These are phyloP conservation scores for Oryzias dopingdopingensis DNA, from an alignment of 2,797 vertebrate species.

Conservation along the genomic window DNA sequence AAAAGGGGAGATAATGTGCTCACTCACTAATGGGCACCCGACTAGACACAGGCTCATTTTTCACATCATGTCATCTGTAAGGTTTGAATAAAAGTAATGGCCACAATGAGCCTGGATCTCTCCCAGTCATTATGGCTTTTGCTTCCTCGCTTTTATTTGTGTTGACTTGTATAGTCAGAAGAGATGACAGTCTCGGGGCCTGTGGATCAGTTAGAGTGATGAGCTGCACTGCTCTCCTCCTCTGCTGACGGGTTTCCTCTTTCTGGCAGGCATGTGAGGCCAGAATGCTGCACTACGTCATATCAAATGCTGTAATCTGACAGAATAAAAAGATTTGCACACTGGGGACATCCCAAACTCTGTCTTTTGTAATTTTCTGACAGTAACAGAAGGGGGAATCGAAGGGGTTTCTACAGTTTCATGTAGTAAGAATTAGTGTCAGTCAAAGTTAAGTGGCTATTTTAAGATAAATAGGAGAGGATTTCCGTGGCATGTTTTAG, in stretches of 20 bases:
- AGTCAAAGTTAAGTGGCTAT: conserved; percentile 91
- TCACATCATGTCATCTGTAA: conserved; percentile 99
- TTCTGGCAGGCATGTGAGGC: conserved; percentile 86
- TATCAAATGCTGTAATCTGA: conserved; percentile 95
- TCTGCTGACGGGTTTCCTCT: conserved; percentile 94
- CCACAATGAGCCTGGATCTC: conserved; percentile 90
- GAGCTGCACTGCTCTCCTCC: conserved; percentile 85
- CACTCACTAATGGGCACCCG: conserved; percentile 98
- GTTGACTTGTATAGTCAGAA: conserved; percentile 97
- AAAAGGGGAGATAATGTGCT: conserved; percentile 97
- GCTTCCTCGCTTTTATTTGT: conserved; percentile 98
- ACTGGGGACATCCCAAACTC: conserved; percentile 91
- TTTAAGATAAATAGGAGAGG: conserved; percentile 83
- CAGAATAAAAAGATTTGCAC: conserved; percentile 83
- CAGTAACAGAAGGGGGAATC: conserved; percentile 77
- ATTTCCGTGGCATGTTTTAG: conserved; percentile 72
- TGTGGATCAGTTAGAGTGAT: conserved; percentile 93
- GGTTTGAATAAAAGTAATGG: conserved; percentile 97
- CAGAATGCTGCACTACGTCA: conserved; percentile 88
- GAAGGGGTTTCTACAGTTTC: conserved; percentile 88
- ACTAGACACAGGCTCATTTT: conserved; percentile 98
- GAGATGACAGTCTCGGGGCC: conserved; percentile 92
- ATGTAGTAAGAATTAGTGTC: conserved; percentile 97
- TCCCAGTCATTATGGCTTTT: conserved; percentile 88
- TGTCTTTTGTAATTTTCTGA: conserved; percentile 96